These are phyloP conservation scores for Micromussa lordhowensis DNA, from an alignment of 92 coral and sea anemone species.

Conservation along the genomic window DNA sequence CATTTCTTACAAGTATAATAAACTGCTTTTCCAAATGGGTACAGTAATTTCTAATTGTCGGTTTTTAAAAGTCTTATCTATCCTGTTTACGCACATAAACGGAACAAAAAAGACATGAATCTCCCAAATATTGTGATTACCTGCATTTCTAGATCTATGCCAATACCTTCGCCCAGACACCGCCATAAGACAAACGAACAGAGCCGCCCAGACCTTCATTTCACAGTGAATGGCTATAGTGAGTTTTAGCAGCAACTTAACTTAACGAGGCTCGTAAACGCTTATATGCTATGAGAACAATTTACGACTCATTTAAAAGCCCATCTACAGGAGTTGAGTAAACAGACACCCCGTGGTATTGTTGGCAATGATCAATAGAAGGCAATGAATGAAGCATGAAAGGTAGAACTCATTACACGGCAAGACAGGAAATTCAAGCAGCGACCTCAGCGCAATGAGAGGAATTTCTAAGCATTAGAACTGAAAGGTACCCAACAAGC, in stretches of 20 bases:
- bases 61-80: not conserved
- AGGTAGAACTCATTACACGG: conserved; percentile 7
- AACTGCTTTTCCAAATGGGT: not conserved
- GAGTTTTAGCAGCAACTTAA: not conserved
- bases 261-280: conserved; percentile 22
- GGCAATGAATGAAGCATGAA: conserved; percentile 46
- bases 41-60: not conserved
- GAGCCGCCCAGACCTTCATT: conserved; percentile 10
- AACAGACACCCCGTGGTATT: conserved; percentile 9
- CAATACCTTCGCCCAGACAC: conserved; percentile 37
- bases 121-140: not conserved
- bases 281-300: conserved; percentile 23
- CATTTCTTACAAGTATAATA: no score
- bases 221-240: not conserved
- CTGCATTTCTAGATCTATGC: conserved; percentile 50
- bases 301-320: conserved; percentile 37
- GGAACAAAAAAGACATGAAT: not conserved
- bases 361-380: conserved; percentile 6
- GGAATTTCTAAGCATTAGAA: not conserved
- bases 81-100: not conserved
- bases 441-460: not conserved
- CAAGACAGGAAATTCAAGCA: conserved; percentile 39
- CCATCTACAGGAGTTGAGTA: conserved; percentile 9
- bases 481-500: not conserved
- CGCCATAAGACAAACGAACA: not conserved